These are phyloP conservation scores for Xiphophorus maculatus DNA, from an alignment of 2,113 vertebrate genomes.

Conservation along the genomic window DNA sequence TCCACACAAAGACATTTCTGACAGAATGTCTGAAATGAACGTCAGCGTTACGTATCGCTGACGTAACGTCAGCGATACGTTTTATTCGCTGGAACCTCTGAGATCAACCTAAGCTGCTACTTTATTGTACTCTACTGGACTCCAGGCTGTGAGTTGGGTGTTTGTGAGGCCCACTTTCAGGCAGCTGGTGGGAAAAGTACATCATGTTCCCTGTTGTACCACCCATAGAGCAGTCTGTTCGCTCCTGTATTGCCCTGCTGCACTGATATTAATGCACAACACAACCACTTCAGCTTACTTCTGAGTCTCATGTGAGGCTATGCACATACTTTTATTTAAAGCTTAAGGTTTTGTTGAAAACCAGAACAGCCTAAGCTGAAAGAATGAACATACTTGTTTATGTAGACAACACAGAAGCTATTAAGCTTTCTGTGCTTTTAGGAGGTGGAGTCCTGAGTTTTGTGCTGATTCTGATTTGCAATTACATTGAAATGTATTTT, in stretches of 20 bases:
- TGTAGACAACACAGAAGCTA: background rate
- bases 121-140: slow-evolving; percentile 51
- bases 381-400: background rate
- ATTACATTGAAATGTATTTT: background rate
- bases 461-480: background rate
- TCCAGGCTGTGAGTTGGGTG: slow-evolving; percentile 47
- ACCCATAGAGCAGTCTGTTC: slow-evolving; percentile 46
- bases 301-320: background rate
- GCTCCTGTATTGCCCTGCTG: slow-evolving; percentile 35
- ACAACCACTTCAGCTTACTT: background rate
- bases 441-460: background rate
- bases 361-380: background rate
- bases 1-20: background rate
- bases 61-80: background rate
- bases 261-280: slow-evolving; percentile 11
- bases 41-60: too few relatives aligned
- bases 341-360: background rate
- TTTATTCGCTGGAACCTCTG: background rate
- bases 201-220: slow-evolving; percentile 52
- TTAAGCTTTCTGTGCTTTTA: background rate
- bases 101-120: background rate
- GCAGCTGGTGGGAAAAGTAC: slow-evolving; percentile 69
- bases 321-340: background rate
- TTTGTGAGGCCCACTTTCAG: slow-evolving; percentile 56
- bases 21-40: too few relatives aligned